Evolutionary conservation across 2,113 vertebrate species (phyloP), one percentile per base, ranked within the genome.

Genomic region (Eonycteris spelaea): DNA sequence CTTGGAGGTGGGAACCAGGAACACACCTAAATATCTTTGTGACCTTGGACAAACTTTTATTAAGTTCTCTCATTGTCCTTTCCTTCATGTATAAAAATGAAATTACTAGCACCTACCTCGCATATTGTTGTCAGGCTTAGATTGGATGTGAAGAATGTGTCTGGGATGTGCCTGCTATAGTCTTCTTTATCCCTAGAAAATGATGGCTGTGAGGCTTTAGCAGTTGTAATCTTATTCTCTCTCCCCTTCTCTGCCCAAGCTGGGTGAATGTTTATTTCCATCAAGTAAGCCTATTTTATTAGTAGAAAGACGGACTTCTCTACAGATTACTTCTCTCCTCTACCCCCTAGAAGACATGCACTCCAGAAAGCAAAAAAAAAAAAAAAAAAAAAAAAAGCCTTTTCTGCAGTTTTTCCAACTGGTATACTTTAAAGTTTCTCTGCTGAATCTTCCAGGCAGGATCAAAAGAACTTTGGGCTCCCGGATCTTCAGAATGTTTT

Each of bases 391-490:
- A n/a, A n/a, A 48, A 35, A 63, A 10, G 38, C 38, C 82, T 86
- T 91, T 94, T 93, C 48, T 80, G 9, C 88, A 92, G 82, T 94
- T 68, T 90, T 77, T 94, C 55, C 85, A 63, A 82, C 61, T 61
- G 55, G 73, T 78, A 2, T 63, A 91, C 71, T 93, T 86, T 85
- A 91, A 96, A 95, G 92, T 89, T 57, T 96, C 51, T 96, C 95
- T 84, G 78, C 55, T 86, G 93, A 94, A 65, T 96, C 95, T 97
- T 96, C 77, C 57, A 94, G 82, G 83, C 28, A 71, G 89, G 93
- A 98, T 96, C 94, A 97, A 97, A 97, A 91, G 95, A 93, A 86
- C 91, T 89, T 68, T 51, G 55, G 74, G 45, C 43, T 96, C 93
- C 95, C 84, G 83, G 93, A 97, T 91, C 57, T 96, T 94, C 93